Conservation (phyloP, 2,888 invertebrate genomes). For the Platycheirus albimanus region DNA sequence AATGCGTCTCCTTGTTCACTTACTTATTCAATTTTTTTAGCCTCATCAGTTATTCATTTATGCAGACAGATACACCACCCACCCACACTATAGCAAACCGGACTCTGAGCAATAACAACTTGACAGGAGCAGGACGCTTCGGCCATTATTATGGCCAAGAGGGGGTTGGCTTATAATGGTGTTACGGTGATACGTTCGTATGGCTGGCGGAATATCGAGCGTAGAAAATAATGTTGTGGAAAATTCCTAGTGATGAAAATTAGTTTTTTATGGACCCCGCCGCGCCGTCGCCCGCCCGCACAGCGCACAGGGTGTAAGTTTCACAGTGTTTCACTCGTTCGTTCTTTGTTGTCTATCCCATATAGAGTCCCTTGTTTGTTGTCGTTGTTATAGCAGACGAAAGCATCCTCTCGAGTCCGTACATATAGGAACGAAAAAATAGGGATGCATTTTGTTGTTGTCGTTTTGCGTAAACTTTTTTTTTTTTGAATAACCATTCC, state of each 20-base stretch:
- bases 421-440: background rate
- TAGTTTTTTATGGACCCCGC: conserved; percentile 68
- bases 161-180: conserved; percentile 19
- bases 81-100: background rate
- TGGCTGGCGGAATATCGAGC: conserved; percentile 52
- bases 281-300: conserved; percentile 17
- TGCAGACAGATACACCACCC: conserved; percentile 58
- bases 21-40: conserved; percentile 68
- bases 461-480: conserved; percentile 20
- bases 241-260: conserved; percentile 71
- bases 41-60: conserved; percentile 73
- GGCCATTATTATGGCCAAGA: conserved; percentile 42
- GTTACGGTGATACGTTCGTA: conserved; percentile 46
- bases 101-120: conserved; percentile 20
- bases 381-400: conserved; percentile 15
- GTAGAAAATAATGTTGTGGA: conserved; percentile 71
- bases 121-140: conserved; percentile 32
- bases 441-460: conserved; percentile 32
- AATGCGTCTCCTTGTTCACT: conserved; percentile 45
- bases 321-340: background rate
- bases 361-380: background rate
- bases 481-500: background rate
- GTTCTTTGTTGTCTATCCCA: background rate
- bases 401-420: conserved; percentile 22
- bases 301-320: background rate